These are phyloP conservation scores for Drosophila subquinaria DNA, from an alignment of 2,888 invertebrate species.

Conservation along the genomic window DNA sequence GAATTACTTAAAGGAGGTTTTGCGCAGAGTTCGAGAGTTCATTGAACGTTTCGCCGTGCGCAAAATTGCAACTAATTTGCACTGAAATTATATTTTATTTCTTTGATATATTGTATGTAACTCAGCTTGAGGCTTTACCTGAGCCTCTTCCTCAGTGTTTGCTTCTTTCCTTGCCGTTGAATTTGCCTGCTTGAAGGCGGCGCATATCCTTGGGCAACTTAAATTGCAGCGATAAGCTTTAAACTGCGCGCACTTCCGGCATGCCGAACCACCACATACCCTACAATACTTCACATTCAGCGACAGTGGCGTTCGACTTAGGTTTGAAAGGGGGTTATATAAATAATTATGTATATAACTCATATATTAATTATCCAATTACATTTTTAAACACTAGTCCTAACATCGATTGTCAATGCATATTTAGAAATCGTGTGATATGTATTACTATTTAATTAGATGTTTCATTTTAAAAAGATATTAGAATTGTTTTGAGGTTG, in stretches of 20 bases:
- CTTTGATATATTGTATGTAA: slow-evolving; percentile 40
- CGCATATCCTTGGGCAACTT: slow-evolving; percentile 69
- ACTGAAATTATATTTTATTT: slow-evolving; percentile 72
- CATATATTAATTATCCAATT: too few relatives aligned
- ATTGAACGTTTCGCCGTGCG: slow-evolving; percentile 70
- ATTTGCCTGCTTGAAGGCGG: slow-evolving; percentile 22
- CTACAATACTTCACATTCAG: slow-evolving; percentile 21
- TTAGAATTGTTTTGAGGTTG: too few relatives aligned
- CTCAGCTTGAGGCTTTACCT: not conserved
- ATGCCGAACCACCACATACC: slow-evolving; percentile 36
- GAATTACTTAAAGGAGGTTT: not conserved
- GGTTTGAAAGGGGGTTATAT: too few relatives aligned
- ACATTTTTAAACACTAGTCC: too few relatives aligned
- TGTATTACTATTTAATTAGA: too few relatives aligned
- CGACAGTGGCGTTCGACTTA: not conserved
- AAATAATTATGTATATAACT: too few relatives aligned
- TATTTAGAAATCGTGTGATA: too few relatives aligned
- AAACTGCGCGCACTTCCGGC: slow-evolving; percentile 79
- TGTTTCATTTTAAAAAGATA: too few relatives aligned
- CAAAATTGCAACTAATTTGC: slow-evolving; percentile 77
- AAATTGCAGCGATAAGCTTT: slow-evolving; percentile 83
- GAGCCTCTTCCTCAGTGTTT: not conserved
- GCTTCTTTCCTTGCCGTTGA: not conserved
- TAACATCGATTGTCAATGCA: too few relatives aligned
- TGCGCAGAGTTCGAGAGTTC: slow-evolving; percentile 48